phyloP scores from a whole-genome alignment of 2,113 vertebrate genomes.

The Sclerurus mexicanus region DNA sequence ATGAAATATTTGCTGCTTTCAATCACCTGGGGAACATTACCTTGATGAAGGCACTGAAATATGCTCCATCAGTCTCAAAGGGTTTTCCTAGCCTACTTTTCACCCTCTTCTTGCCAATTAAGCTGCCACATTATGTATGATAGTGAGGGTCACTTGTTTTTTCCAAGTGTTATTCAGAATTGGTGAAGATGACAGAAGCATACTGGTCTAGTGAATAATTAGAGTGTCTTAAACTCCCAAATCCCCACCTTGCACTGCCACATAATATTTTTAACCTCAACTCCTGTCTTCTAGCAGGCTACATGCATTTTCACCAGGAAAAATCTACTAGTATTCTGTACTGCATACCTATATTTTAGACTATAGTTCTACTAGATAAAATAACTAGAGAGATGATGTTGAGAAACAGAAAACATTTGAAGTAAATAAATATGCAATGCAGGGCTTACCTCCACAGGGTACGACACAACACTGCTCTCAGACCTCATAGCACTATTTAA shows the following conservation, averaged over 20 bases:
- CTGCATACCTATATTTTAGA: background rate
- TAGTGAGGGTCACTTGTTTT: slow-evolving; percentile 87
- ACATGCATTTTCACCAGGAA: slow-evolving; percentile 10
- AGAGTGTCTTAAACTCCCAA: slow-evolving; percentile 87
- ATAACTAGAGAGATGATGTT: background rate
- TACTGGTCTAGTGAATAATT: slow-evolving; percentile 89
- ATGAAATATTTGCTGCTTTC: slow-evolving; percentile 91
- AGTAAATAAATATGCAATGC: background rate
- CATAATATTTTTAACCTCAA: slow-evolving; percentile 83
- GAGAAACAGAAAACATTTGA: background rate
- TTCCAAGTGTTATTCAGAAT: slow-evolving; percentile 78
- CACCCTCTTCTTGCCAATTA: slow-evolving; percentile 90
- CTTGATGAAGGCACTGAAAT: slow-evolving; percentile 92
- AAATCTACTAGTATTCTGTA: background rate
- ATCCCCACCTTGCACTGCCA: slow-evolving; percentile 83
- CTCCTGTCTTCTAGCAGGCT: slow-evolving; percentile 24
- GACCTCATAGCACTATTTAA: background rate
- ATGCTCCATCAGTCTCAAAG: slow-evolving; percentile 89
- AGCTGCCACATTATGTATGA: slow-evolving; percentile 97
- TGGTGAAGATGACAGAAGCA: slow-evolving; percentile 87
- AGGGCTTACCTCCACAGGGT: background rate
- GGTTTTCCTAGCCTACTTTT: slow-evolving; percentile 85
- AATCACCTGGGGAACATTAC: slow-evolving; percentile 89
- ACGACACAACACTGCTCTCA: background rate
- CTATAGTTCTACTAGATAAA: background rate